Evolutionary conservation across 2,888 invertebrate species (phyloP), one percentile per base, ranked within the genome.

Genomic region (Polietes domitor): DNA sequence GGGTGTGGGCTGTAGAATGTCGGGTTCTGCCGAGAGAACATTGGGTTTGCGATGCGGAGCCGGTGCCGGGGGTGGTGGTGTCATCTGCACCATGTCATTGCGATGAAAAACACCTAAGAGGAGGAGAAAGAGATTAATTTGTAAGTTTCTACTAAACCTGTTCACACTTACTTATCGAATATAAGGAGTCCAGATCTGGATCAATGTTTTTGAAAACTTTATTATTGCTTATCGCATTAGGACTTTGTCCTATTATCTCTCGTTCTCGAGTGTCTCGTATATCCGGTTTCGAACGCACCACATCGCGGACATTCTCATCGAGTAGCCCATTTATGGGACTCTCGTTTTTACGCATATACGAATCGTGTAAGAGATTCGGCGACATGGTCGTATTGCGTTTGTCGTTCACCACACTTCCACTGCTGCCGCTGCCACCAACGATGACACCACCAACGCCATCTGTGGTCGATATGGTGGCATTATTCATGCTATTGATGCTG

Each of bases 51-150:
- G 94, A 91, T 96, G 96, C 73, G 96, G 95, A 84, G 95, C 95
- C 26, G 96, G 96, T 83, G 96, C 95, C 2, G 96, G 96, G 58
- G 96, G 96, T 41, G 96, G 95, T 24, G 96, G 96, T 32, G 95
- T 95, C 87, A 94, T 94, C 86, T 92, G 92, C 75, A 90, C 90
- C 89, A 91, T 90, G 79, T 92, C 92, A 82, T 91, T 88, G 15
- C 92, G 91, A 85, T 91, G 92, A 87, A 92, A 92, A 85, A 92
- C 90, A 85, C 91, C 92, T 92, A 10, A 43, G 15, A 58, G 10
- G 26, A n/a, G 68, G 71, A 74, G 10, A 7, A 1, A 41, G 17
- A 41, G 21, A 61, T 24, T 15, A 26, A 61, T 68, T 41, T 37
- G n/a, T 5, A 32, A 32, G 10, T 17, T 65, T 24, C 2, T 47